These are phyloP conservation scores for Morphnarchus princeps DNA, from an alignment of 2,113 vertebrate genomes.

Conservation along the genomic window DNA sequence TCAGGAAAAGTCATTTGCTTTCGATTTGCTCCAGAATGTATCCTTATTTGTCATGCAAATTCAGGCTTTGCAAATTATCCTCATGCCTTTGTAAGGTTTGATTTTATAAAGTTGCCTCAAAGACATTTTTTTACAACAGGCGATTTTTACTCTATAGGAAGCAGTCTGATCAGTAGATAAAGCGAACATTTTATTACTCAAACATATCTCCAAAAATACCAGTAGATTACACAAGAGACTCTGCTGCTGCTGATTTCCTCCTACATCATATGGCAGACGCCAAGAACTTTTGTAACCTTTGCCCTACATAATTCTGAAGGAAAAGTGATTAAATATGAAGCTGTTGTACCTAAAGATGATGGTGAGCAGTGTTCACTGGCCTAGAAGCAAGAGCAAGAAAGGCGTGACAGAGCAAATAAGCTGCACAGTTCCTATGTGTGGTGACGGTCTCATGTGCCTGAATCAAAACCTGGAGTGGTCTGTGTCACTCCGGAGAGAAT, in stretches of 20 bases:
- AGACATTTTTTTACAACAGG: background rate
- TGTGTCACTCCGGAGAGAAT: background rate
- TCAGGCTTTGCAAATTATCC: background rate
- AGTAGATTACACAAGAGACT: conserved; percentile 12
- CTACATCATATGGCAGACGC: background rate
- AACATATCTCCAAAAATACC: background rate
- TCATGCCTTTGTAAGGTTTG: background rate
- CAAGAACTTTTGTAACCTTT: conserved; percentile 37
- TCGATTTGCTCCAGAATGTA: background rate
- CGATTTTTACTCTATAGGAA: background rate
- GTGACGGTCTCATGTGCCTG: background rate
- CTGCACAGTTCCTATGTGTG: background rate
- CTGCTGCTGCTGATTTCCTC: background rate
- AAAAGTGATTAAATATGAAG: background rate
- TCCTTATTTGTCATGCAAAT: background rate
- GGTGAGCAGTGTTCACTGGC: background rate
- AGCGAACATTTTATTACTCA: background rate
- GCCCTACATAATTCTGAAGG: background rate
- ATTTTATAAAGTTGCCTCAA: background rate
- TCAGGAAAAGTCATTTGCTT: background rate
- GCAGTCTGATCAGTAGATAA: background rate
- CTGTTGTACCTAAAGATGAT: background rate
- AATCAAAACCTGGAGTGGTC: background rate
- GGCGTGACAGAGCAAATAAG: background rate
- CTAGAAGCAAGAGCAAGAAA: background rate